Evolutionary conservation across 1,140 invertebrate genomes (phyloP).

Genomic region (Bombus vancouverensis): DNA sequence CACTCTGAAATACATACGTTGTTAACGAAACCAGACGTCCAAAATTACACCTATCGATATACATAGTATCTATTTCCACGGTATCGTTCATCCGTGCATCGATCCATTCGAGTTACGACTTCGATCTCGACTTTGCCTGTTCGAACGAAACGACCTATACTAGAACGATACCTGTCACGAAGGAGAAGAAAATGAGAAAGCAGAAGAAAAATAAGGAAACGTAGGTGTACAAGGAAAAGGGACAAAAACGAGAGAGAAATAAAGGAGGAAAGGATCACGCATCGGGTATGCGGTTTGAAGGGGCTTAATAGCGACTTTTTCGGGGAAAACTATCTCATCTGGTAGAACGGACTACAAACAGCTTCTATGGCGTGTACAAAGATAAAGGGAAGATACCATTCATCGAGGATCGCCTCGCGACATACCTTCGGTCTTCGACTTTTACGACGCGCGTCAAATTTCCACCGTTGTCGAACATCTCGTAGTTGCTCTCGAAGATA

Average conservation of each 20-base stretch:
- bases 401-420: constrained; percentile 31
- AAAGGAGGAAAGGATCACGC: constrained; percentile 11
- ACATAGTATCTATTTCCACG: too few species aligned
- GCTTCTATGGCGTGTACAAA: constrained; percentile 23
- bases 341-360: constrained; percentile 19
- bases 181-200: not conserved
- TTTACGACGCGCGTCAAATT: constrained; percentile 57
- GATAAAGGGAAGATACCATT: constrained; percentile 55
- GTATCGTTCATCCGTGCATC: too few species aligned
- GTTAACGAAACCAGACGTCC: too few species aligned
- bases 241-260: not conserved
- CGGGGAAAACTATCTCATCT: constrained; percentile 35
- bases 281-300: constrained; percentile 3
- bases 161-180: not conserved
- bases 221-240: not conserved
- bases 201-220: too few species aligned
- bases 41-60: too few species aligned
- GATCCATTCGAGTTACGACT: too few species aligned
- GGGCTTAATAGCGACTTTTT: constrained; percentile 37
- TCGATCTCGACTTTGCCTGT: too few species aligned
- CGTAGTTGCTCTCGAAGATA: constrained; percentile 20
- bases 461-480: constrained; percentile 39
- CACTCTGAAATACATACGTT: too few species aligned
- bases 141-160: too few species aligned
- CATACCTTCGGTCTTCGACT: constrained; percentile 4